Evolutionary conservation across 2,888 invertebrate species (phyloP).

Genomic region (Hanleya hanleyi): DNA sequence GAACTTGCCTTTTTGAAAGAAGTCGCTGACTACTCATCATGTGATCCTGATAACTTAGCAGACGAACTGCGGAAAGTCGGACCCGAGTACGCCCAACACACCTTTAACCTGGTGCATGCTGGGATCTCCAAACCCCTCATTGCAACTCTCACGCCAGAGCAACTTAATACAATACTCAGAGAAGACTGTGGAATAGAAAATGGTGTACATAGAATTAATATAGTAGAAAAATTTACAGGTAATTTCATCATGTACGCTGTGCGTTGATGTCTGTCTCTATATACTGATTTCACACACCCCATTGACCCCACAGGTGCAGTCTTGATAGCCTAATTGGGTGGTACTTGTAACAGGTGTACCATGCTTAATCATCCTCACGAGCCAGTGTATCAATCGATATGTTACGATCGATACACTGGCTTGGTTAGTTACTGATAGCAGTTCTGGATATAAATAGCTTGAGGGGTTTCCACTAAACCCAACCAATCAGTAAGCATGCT

Average conservation of each 20-base stretch:
- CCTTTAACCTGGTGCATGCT: conserved; percentile 10
- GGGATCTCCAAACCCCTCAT: conserved; percentile 9
- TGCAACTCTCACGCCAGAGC: conserved; percentile 5
- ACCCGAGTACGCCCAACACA: conserved; percentile 8
- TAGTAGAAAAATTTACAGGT: conserved; percentile 14
- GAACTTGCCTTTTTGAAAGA: conserved; percentile 3
- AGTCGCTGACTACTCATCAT: conserved; percentile 2
- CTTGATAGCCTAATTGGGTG: no score
- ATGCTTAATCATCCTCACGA: no score
- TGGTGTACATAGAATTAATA: conserved; percentile 9
- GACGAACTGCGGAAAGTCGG: conserved; percentile 9
- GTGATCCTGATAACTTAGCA: conserved; percentile 12
- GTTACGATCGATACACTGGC: no score
- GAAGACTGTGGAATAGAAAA: conserved; percentile 13
- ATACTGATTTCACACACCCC: no score
- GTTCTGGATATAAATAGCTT: no score
- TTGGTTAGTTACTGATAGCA: no score
- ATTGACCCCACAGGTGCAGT: no score
- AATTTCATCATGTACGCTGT: not conserved
- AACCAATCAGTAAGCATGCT: no score
- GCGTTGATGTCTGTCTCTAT: no score
- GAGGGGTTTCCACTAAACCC: no score
- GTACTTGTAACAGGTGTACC: no score
- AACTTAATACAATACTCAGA: conserved; percentile 7
- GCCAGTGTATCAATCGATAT: no score